Conservation (phyloP, 2,797 vertebrate genomes). For the Artibeus lituratus region DNA sequence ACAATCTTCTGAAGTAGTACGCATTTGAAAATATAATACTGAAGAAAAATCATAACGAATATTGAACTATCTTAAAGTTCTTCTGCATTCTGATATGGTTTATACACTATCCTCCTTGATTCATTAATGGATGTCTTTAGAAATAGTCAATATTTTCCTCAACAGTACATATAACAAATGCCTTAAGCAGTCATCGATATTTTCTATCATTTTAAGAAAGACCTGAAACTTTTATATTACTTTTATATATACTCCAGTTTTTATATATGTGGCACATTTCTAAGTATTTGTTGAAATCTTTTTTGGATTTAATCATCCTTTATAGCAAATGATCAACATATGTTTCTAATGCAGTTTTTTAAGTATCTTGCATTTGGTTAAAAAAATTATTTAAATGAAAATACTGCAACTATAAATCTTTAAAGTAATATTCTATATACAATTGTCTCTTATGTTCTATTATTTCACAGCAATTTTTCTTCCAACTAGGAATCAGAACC, state of each 20-base stretch:
- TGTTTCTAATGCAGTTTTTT: background rate
- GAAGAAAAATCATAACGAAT: background rate
- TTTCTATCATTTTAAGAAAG: slow-evolving; percentile 19
- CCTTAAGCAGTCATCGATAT: background rate
- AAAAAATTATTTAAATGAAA: background rate
- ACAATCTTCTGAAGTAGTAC: background rate
- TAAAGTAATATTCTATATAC: background rate
- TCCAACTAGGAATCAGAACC: background rate
- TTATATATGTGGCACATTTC: background rate
- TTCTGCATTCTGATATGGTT: background rate
- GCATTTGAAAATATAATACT: slow-evolving; percentile 9
- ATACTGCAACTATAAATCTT: background rate
- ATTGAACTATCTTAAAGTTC: slow-evolving; percentile 20
- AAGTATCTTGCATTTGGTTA: background rate
- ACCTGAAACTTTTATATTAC: background rate
- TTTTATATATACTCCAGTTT: background rate
- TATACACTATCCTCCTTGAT: background rate
- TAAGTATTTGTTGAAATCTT: slow-evolving; percentile 6
- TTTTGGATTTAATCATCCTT: background rate
- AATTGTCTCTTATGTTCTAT: background rate
- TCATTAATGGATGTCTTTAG: background rate
- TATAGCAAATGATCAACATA: slow-evolving; percentile 6
- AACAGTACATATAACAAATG: background rate
- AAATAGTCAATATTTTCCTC: background rate
- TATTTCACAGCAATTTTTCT: background rate